Evolutionary conservation across 1,140 invertebrate species (phyloP).

Genomic region (Apis dorsata): DNA sequence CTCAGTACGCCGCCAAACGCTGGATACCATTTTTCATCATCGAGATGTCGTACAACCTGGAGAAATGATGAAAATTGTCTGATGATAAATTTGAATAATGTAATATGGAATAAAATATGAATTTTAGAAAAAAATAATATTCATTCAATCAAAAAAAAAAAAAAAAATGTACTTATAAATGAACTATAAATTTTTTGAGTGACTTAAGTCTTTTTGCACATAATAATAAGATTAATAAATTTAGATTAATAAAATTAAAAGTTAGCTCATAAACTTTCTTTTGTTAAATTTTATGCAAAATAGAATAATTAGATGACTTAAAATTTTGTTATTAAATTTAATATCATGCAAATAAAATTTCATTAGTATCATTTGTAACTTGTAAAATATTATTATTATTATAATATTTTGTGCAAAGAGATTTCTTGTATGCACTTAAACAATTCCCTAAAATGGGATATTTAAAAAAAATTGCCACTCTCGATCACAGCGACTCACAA

Average conservation of each 20-base stretch:
- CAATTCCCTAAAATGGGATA: background rate
- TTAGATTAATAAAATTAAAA: too few relatives aligned
- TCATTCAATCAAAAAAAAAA: too few relatives aligned
- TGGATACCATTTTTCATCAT: conserved; percentile 82
- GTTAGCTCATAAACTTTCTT: too few relatives aligned
- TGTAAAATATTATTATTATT: background rate
- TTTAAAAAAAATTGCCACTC: conserved; percentile 29
- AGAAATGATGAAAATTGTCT: background rate
- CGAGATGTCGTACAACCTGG: conserved; percentile 80
- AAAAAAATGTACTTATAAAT: too few relatives aligned
- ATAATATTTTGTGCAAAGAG: background rate
- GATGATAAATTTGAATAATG: background rate
- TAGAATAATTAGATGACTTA: too few relatives aligned
- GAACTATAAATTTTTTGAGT: too few relatives aligned
- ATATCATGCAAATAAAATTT: too few relatives aligned
- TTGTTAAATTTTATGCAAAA: too few relatives aligned
- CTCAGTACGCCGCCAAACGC: conserved; percentile 82
- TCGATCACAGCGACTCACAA: conserved; percentile 57
- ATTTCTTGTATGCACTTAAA: background rate
- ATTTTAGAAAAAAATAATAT: too few relatives aligned
- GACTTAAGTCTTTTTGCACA: too few relatives aligned
- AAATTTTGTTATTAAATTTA: too few relatives aligned
- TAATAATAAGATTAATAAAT: too few relatives aligned
- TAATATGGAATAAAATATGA: background rate
- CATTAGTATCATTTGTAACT: background rate